Evolutionary conservation across 2,797 vertebrate species (phyloP), one percentile per base, ranked within the genome.

Genomic region (Otolemur crassicaudatus): DNA sequence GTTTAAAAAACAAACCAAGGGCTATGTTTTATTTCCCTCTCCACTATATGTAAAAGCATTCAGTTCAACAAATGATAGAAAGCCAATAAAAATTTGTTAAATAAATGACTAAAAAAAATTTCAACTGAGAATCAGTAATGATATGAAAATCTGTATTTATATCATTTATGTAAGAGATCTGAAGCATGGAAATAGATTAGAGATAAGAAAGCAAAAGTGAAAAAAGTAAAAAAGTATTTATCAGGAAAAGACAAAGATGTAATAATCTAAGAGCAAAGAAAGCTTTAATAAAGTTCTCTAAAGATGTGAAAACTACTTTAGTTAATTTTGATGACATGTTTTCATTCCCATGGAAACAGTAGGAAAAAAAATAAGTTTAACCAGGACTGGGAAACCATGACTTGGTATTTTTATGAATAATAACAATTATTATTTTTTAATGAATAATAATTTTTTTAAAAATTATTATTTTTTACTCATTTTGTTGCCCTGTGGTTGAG

Each of bases 41-140:
- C 34, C 5, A 70, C 16, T 83, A 14, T 19, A 67, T 43, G 70
- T 40, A 40, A 73, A 83, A 83, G 31, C 43, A 22, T 49, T 60
- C 69, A 73, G n/a, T n/a, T 72, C 61, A 60, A 85, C 37, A 49
- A 14, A 37, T 94, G 25, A 20, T 13, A 92, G 43, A 95, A 40
- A 58, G 46, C 31, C 31, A 90, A 61, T 46, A 81, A 84, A 82
- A 83, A 58, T 46, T 6, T 94, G 67, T 69, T 88, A 34, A 87
- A 88, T 85, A 83, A 94, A 31, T 29, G 14, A 85, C 69, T 22
- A 27, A 10, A 83, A 85, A 85, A 93, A 95, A 83, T 61, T 93
- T 56, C 87, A 20, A 84, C 17, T 67, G 25, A 95, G 61, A 76
- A 67, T 87, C 31, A 56, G 29, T 79, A 95, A 87, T 89, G 56